A percentile compares a stretch with the other conserved stretches of the same genome.
Conservation (phyloP, 2,113 vertebrate species). For the Neoarius graeffei region DNA sequence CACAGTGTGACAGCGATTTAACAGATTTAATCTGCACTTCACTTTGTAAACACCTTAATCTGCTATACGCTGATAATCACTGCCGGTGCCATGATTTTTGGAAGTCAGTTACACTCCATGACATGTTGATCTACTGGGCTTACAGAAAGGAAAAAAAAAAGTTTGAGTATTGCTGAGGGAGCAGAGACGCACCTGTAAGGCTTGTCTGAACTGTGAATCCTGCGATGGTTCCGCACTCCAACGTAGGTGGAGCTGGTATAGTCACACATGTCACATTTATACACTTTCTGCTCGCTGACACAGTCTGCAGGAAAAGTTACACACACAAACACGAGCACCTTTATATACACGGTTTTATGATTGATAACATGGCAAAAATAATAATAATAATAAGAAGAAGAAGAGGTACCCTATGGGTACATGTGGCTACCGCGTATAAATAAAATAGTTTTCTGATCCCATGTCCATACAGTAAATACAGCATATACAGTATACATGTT, state of each 20-base stretch:
- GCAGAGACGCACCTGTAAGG: slow-evolving; percentile 85
- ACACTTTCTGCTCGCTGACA: slow-evolving; percentile 76
- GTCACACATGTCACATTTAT: slow-evolving; percentile 90
- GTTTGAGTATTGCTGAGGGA: background rate
- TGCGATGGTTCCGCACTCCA: slow-evolving; percentile 92
- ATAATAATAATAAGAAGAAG: too few species aligned
- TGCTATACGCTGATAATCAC: background rate
- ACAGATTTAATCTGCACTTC: background rate
- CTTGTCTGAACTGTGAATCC: slow-evolving; percentile 93
- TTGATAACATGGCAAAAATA: background rate
- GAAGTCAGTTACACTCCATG: background rate
- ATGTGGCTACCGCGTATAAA: too few species aligned
- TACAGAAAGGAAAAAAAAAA: background rate
- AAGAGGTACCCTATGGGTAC: too few species aligned
- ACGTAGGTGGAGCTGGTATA: slow-evolving; percentile 94
- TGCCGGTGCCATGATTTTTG: background rate
- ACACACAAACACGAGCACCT: background rate
- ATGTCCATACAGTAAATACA: too few species aligned
- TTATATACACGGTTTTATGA: background rate
- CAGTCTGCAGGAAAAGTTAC: slow-evolving; percentile 54
- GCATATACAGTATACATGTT: too few species aligned
- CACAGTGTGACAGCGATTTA: background rate
- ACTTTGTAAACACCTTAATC: background rate
- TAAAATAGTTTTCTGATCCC: too few species aligned
- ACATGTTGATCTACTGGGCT: background rate